These are phyloP conservation scores for Phylloscopus trochilus DNA, from an alignment of 2,113 vertebrate genomes.

Conservation along the genomic window DNA sequence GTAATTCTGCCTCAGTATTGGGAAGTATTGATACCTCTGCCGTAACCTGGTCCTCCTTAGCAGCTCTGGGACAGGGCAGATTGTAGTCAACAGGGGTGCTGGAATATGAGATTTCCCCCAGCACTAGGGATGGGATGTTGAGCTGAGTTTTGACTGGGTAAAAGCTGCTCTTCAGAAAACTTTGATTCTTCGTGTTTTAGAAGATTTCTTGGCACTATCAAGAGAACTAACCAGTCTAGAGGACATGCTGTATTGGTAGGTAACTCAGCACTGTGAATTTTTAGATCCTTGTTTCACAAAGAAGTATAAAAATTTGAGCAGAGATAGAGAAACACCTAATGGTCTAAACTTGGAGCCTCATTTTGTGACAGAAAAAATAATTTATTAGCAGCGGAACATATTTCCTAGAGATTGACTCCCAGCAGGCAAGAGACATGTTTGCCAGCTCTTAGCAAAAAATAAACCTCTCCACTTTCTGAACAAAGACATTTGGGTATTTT, in stretches of 20 bases:
- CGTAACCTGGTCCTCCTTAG: not conserved
- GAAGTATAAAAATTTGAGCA: not conserved
- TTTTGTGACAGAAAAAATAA: not conserved
- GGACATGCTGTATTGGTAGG: not conserved
- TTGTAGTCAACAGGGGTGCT: not conserved
- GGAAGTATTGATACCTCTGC: not conserved
- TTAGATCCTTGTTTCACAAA: not conserved
- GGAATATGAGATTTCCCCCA: not conserved
- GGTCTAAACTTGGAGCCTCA: not conserved
- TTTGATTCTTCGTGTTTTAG: not conserved
- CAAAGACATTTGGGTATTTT: not conserved
- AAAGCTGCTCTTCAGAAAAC: not conserved
- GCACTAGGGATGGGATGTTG: fast-evolving
- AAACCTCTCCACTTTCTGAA: not conserved
- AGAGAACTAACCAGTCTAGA: not conserved
- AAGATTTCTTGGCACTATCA: not conserved
- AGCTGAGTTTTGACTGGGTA: not conserved
- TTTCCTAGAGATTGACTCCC: not conserved
- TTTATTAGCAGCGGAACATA: not conserved
- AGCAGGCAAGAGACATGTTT: not conserved
- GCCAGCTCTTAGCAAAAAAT: not conserved
- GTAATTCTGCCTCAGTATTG: not conserved
- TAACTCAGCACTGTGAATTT: not conserved
- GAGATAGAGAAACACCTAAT: not conserved
- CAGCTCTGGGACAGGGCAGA: not conserved